These are phyloP conservation scores for Gisinianus flammeolus DNA, from an alignment of 2,888 invertebrate species.

Conservation along the genomic window DNA sequence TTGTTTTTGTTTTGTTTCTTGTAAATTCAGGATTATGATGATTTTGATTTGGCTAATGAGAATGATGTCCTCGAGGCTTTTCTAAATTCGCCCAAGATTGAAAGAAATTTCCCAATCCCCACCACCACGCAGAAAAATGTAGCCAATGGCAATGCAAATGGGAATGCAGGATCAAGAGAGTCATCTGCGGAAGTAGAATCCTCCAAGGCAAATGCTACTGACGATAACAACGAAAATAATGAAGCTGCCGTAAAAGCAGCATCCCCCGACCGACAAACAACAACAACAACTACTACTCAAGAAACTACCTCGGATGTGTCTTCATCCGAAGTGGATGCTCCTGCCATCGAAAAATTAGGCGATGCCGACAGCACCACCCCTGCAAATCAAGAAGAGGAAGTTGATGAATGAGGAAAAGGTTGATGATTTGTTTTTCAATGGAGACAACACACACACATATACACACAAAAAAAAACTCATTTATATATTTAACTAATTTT, in stretches of 20 bases:
- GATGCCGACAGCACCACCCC: neutral
- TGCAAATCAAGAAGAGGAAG: neutral
- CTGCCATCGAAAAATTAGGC: neutral
- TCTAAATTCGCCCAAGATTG: conserved; percentile 69
- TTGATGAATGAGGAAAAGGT: neutral
- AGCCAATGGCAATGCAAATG: conserved; percentile 44
- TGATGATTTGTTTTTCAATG: neutral
- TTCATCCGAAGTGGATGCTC: too few relatives aligned
- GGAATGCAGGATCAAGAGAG: conserved; percentile 51
- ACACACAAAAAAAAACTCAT: neutral
- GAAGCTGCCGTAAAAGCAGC: neutral
- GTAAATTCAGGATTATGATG: conserved; percentile 82
- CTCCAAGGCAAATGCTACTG: conserved; percentile 33
- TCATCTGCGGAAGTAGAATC: conserved; percentile 54
- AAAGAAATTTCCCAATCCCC: conserved; percentile 41
- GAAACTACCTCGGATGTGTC: too few relatives aligned
- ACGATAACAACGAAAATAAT: conserved; percentile 8
- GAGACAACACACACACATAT: neutral
- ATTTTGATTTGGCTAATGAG: conserved; percentile 90
- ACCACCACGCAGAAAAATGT: conserved; percentile 4
- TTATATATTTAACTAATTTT: neutral
- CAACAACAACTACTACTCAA: neutral
- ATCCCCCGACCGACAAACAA: conserved; percentile 4
- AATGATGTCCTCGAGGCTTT: conserved; percentile 87
- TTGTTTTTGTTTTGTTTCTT: conserved; percentile 29